Conservation (phyloP, 1,140 invertebrate genomes). For the Bactericera cockerelli region DNA sequence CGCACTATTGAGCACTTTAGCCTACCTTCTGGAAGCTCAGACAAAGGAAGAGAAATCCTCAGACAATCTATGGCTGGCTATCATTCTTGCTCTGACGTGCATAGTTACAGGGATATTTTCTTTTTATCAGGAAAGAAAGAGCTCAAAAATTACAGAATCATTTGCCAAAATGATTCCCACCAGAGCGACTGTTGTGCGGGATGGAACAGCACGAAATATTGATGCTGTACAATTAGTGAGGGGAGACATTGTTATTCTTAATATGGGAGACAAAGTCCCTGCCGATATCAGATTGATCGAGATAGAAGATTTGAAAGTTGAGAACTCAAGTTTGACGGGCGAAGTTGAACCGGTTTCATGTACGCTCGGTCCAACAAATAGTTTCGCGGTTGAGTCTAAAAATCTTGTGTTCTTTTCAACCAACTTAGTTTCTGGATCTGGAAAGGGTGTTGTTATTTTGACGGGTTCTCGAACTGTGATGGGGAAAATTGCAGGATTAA, state of each 20-base stretch:
- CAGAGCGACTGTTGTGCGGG: constrained; percentile 29
- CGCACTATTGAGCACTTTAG: constrained; percentile 50
- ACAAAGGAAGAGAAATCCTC: constrained; percentile 32
- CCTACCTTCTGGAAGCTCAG: constrained; percentile 37
- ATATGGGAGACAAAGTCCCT: constrained; percentile 55
- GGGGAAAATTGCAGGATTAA: constrained; percentile 66
- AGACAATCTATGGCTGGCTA: constrained; percentile 44
- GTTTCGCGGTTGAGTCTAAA: constrained; percentile 52
- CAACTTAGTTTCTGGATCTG: constrained; percentile 57
- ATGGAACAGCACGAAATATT: constrained; percentile 45
- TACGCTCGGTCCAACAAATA: constrained; percentile 22
- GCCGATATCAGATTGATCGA: constrained; percentile 58
- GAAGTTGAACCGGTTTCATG: constrained; percentile 55
- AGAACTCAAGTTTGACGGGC: constrained; percentile 49
- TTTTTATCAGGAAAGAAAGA: constrained; percentile 45
- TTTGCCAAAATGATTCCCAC: constrained; percentile 48
- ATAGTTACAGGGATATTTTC: constrained; percentile 46
- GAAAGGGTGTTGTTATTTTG: constrained; percentile 57
- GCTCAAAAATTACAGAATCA: constrained; percentile 54
- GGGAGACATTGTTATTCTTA: constrained; percentile 56
- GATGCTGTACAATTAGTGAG: constrained; percentile 43
- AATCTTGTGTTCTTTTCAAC: constrained; percentile 68
- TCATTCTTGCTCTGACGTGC: constrained; percentile 53
- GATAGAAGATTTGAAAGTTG: constrained; percentile 40
- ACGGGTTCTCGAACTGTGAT: constrained; percentile 73